A percentile compares a stretch with the other conserved stretches of the same genome.
Evolutionary conservation across 1,140 invertebrate species (phyloP).

Genomic region (Tetragnatha versicolor): DNA sequence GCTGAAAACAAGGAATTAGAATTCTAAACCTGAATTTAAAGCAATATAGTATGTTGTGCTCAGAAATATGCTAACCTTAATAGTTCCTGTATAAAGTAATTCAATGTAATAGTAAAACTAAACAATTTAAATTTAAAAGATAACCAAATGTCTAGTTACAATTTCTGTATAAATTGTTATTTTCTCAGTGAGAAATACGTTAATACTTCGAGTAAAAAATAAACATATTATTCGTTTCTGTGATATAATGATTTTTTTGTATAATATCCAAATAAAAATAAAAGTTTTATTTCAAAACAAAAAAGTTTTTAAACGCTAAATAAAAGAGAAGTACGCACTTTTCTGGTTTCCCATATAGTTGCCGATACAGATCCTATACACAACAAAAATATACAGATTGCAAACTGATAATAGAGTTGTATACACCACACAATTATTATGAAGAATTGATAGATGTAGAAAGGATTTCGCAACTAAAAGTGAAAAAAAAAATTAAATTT

Average conservation of each 20-base stretch:
- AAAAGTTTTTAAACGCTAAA: no score
- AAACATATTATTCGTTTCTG: background rate
- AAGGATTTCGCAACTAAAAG: constrained; percentile 58
- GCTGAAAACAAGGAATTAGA: constrained; percentile 56
- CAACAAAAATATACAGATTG: constrained; percentile 61
- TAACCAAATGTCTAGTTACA: no score
- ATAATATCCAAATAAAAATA: no score
- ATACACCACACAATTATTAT: constrained; percentile 63
- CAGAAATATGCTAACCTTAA: no score
- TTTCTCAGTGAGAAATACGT: background rate
- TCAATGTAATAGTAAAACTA: no score
- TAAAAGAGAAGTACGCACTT: constrained; percentile 57
- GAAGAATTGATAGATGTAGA: constrained; percentile 65
- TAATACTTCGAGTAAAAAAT: background rate
- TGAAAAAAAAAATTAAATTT: background rate
- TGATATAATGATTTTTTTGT: no score
- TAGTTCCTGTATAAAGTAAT: no score
- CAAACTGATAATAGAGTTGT: constrained; percentile 62
- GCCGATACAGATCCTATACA: constrained; percentile 61
- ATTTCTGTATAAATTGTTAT: background rate
- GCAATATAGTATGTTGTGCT: no score
- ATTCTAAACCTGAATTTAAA: no score
- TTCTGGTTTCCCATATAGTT: constrained; percentile 62
- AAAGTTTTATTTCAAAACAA: no score
- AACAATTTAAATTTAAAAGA: no score